Percentiles rank a stretch among this genome's conserved stretches.
Evolutionary conservation across 2,888 invertebrate genomes (phyloP).

Genomic region (Eudasyphora cyanicolor): DNA sequence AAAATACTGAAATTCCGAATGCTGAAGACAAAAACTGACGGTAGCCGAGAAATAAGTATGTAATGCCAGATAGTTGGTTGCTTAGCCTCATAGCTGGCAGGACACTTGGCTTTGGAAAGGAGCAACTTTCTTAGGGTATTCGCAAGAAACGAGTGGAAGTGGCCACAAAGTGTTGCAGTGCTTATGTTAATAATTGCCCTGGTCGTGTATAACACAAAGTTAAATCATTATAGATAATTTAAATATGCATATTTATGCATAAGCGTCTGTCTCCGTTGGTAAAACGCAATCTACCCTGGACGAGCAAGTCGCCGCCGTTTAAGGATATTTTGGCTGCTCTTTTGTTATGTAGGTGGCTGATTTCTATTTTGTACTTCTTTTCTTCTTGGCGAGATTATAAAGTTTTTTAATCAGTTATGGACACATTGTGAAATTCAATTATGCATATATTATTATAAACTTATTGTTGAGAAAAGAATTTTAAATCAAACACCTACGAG

Average conservation of each 20-base stretch:
- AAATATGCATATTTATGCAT: constrained; percentile 23
- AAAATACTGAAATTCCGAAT: background rate
- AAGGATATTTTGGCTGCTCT: background rate
- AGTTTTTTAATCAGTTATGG: background rate
- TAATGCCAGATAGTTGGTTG: too few species aligned
- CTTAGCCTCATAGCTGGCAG: background rate
- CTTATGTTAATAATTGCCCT: constrained; percentile 58
- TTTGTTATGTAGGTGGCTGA: background rate
- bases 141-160: too few species aligned
- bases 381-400: background rate
- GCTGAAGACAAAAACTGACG: background rate
- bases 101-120: background rate
- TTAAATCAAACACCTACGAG: background rate
- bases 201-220: constrained; percentile 41
- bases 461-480: too few species aligned
- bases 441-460: too few species aligned
- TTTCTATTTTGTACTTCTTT: too few species aligned
- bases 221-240: constrained; percentile 34
- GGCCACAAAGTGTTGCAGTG: constrained; percentile 43
- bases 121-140: constrained; percentile 41
- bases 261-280: background rate
- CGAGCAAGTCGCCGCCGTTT: background rate
- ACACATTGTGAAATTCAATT: background rate
- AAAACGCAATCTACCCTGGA: background rate
- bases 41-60: too few species aligned